Evolutionary conservation across 2,113 vertebrate genomes (phyloP).

Genomic region (Colius striatus): DNA sequence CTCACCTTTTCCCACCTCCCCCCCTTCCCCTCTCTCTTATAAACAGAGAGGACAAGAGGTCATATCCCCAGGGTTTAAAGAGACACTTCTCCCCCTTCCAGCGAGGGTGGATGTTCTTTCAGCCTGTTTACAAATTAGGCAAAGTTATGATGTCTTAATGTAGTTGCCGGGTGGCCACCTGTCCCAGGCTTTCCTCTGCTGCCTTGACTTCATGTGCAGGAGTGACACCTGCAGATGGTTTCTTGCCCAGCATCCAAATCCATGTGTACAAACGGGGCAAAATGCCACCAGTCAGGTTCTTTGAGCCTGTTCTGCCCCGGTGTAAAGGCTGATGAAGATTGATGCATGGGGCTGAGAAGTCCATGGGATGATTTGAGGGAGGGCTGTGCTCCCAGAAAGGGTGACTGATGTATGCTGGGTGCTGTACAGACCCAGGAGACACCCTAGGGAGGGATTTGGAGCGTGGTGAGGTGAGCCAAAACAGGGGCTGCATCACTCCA

Average conservation of each 20-base stretch:
- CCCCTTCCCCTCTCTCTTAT: neutral
- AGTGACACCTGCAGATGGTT: conserved; percentile 65
- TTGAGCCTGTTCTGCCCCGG: rapidly evolving
- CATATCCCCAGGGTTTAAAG: conserved; percentile 61
- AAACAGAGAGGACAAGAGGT: conserved; percentile 73
- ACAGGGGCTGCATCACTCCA: neutral
- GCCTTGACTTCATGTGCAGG: neutral
- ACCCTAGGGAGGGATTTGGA: neutral
- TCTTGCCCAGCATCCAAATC: neutral
- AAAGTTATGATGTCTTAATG: conserved; percentile 68
- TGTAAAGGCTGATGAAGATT: rapidly evolving
- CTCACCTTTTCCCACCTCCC: rapidly evolving
- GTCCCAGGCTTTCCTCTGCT: neutral
- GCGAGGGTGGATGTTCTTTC: conserved; percentile 48
- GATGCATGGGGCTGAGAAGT: rapidly evolving
- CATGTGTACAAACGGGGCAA: rapidly evolving
- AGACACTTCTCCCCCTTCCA: conserved; percentile 38
- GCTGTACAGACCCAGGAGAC: neutral
- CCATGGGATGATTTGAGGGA: rapidly evolving
- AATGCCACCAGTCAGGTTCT: rapidly evolving
- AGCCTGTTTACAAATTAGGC: conserved; percentile 68
- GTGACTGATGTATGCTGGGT: rapidly evolving
- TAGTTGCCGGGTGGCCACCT: conserved; percentile 46
- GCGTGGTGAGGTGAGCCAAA: neutral
- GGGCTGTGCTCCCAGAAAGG: neutral